Evolutionary conservation across 2,888 invertebrate genomes (phyloP), one percentile per base, ranked within the genome.

Genomic region (Pimpla rufipes): DNA sequence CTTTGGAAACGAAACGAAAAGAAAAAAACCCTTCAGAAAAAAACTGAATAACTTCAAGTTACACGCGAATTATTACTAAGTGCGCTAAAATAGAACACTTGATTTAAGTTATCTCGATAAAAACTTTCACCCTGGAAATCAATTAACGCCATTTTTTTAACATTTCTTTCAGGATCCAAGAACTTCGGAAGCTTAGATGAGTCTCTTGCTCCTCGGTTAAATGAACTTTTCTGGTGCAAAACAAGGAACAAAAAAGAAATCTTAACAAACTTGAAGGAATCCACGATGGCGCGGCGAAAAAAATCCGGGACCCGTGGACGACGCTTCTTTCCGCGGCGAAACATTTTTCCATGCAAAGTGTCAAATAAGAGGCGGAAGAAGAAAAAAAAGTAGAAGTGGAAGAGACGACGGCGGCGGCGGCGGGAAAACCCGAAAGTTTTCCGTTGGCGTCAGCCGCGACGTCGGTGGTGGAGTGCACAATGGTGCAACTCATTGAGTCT

Each of bases 341-440:
- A 70, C 35, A 64, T 64, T 64, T 64, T 42, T 42, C 18, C 4
- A 64, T 64, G 18, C 40, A 66, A 66, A 66, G 66, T 45, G 45
- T n/a, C 13, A 45, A 42, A 18, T 21, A 21, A 55, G 21, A 55
- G 21, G 55, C 8, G 18, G 2, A 21, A 18, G 16, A 23, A 13
- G 42, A 64, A 59, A 8, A 62, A 62, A 3, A 18, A 37, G 8
- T 11, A 21, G 23, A 23, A 52, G 7, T n/a, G n/a, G n/a, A n/a
- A n/a, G n/a, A 35, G 35, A 11, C 6, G 35, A 35, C n/a, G 47
- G n/a, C n/a, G 47, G 8, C 7, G 13, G 42, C 7, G 11, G 8
- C 8, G 42, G n/a, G 11, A n/a, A 59, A 23, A n/a, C 2, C 16
- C 3, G 11, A 62, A 62, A 62, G 40, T 62, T 62, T 37, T 10